Evolutionary conservation across 1,140 invertebrate species (phyloP).

Genomic region (Drosophila suzukii): DNA sequence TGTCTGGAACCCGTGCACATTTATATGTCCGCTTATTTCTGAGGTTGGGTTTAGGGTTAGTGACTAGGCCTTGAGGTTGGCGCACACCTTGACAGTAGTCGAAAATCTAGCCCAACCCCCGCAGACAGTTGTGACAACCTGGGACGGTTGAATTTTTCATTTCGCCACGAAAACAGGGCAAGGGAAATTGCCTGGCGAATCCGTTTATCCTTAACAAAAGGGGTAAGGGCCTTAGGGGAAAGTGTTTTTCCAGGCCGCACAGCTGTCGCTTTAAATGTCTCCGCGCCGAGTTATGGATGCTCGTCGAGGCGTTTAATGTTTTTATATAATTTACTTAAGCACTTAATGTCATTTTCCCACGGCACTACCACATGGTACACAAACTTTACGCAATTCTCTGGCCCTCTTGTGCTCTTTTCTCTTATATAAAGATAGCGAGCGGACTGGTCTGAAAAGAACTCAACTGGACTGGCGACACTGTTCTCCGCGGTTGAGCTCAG

Average conservation of each 20-base stretch:
- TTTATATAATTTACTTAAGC: conserved; percentile 79
- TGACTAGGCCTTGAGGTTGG: conserved; percentile 43
- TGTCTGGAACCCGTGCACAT: not conserved
- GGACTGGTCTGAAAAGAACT: conserved; percentile 9
- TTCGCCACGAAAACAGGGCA: conserved; percentile 10
- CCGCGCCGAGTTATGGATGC: conserved; percentile 42
- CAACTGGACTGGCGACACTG: conserved; percentile 34
- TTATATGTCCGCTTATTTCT: conserved; percentile 3
- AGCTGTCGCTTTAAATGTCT: conserved; percentile 31
- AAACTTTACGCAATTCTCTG: conserved; percentile 72
- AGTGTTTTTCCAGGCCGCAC: conserved; percentile 20
- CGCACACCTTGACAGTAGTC: conserved; percentile 59
- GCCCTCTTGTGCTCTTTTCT: conserved; percentile 42
- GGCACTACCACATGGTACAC: conserved; percentile 28
- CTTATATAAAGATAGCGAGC: conserved; percentile 58
- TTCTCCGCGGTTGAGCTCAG: conserved; percentile 24
- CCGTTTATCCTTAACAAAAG: conserved; percentile 26
- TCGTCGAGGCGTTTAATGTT: conserved; percentile 56
- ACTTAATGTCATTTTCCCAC: conserved; percentile 68
- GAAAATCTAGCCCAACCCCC: conserved; percentile 48
- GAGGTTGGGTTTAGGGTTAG: conserved; percentile 47
- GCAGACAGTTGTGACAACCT: conserved; percentile 19
- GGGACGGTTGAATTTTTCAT: conserved; percentile 46
- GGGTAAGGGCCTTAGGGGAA: not conserved
- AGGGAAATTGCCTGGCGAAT: conserved; percentile 36